Evolutionary conservation across 2,113 vertebrate genomes (phyloP).

Genomic region (Onychostoma macrolepis): DNA sequence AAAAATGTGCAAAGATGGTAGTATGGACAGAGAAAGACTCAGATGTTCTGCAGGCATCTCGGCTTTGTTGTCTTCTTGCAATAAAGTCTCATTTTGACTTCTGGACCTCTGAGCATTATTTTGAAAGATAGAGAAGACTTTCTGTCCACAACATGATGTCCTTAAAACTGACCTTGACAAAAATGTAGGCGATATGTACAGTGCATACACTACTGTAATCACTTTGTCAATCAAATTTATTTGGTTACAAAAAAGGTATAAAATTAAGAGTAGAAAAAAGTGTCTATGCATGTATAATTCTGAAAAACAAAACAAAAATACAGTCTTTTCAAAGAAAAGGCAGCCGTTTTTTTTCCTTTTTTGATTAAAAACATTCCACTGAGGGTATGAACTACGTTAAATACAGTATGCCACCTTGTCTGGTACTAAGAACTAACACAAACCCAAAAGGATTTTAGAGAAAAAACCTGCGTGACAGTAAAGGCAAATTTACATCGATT

Average conservation of each 20-base stretch:
- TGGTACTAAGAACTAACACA: conserved; percentile 44
- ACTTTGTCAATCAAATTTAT: conserved; percentile 64
- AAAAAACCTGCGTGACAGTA: conserved; percentile 32
- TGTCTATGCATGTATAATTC: conserved; percentile 60
- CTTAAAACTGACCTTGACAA: neutral
- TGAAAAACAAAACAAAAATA: conserved; percentile 65
- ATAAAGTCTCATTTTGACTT: too few relatives aligned
- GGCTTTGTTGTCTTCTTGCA: too few relatives aligned
- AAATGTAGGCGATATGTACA: neutral
- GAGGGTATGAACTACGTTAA: conserved; percentile 53
- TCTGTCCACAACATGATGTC: too few relatives aligned
- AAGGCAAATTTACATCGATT: conserved; percentile 26
- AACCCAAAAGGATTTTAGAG: conserved; percentile 26
- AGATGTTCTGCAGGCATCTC: too few relatives aligned
- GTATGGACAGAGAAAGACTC: too few relatives aligned
- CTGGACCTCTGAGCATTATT: too few relatives aligned
- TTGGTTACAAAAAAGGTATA: conserved; percentile 76
- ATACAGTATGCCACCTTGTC: neutral
- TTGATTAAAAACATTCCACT: conserved; percentile 56
- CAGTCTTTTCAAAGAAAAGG: conserved; percentile 64
- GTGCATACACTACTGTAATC: conserved; percentile 1
- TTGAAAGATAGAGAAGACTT: too few relatives aligned
- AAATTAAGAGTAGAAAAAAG: conserved; percentile 79
- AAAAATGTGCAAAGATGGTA: too few relatives aligned
- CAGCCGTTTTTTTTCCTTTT: conserved; percentile 52